phyloP scores from a whole-genome alignment of 2,113 vertebrate genomes.

The Chlorocebus sabaeus region DNA sequence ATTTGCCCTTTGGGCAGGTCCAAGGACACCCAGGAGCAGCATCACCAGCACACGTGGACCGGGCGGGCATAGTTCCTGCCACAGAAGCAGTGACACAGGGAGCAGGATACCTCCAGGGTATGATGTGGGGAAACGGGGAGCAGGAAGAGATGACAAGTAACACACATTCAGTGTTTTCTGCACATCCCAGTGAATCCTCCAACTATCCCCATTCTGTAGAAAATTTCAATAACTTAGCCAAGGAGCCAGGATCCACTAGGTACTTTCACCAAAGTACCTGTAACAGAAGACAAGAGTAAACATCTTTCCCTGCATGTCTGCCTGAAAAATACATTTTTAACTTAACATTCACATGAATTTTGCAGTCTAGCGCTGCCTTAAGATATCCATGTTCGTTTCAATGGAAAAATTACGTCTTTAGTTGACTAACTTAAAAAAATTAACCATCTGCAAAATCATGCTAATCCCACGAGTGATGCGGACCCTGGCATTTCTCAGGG shows the following conservation, averaged over 20 bases:
- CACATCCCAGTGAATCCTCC: not conserved
- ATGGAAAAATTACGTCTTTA: not conserved
- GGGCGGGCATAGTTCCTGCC: not conserved
- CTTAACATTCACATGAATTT: not conserved
- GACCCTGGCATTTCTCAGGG: not conserved
- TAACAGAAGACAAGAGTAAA: not conserved
- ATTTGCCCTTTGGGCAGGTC: not conserved
- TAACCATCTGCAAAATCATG: not conserved
- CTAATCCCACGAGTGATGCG: not conserved
- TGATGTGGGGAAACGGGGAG: not conserved
- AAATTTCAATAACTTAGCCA: not conserved
- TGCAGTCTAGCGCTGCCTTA: not conserved
- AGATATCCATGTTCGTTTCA: not conserved
- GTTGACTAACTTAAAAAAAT: not conserved
- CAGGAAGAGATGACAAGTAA: not conserved
- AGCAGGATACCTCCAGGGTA: not conserved
- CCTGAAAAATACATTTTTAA: conserved; percentile 1
- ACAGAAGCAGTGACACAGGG: not conserved
- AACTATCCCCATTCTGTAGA: not conserved
- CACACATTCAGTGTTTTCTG: rapidly evolving
- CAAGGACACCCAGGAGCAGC: not conserved
- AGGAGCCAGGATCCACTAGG: not conserved
- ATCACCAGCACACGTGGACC: not conserved
- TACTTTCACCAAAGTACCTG: not conserved
- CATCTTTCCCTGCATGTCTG: not conserved